These are phyloP conservation scores for Plebejus argus DNA, from an alignment of 2,888 invertebrate genomes.

Conservation along the genomic window DNA sequence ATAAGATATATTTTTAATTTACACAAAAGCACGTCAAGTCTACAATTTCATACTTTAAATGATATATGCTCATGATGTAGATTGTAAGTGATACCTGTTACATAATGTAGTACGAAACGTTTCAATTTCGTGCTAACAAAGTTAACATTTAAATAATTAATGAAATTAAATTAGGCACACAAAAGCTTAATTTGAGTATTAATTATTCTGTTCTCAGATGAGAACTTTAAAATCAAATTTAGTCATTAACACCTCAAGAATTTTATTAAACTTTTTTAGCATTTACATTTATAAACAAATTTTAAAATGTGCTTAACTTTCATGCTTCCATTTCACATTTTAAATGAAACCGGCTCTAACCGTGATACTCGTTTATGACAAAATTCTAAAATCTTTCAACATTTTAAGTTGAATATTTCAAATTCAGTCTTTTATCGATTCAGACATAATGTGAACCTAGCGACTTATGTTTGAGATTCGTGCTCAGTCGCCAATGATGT, in stretches of 20 bases:
- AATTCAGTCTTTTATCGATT: not conserved
- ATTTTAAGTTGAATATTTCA: not conserved
- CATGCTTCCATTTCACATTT: not conserved
- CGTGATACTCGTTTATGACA: not conserved
- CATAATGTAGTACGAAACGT: not conserved
- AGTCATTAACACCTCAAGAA: not conserved
- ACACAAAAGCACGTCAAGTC: too few relatives aligned
- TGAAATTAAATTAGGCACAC: not conserved
- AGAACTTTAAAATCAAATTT: not conserved
- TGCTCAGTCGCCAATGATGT: not conserved
- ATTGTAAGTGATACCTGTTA: too few relatives aligned
- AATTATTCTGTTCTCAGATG: not conserved
- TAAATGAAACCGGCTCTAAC: not conserved
- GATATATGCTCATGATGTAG: too few relatives aligned
- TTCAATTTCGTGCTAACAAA: not conserved
- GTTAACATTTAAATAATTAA: not conserved
- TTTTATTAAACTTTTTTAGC: not conserved
- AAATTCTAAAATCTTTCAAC: not conserved
- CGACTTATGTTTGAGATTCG: not conserved
- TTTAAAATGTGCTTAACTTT: not conserved
- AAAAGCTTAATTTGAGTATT: not conserved
- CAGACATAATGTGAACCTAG: not conserved
- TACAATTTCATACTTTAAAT: too few relatives aligned
- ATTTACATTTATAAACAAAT: not conserved
- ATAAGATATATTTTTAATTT: too few relatives aligned